Evolutionary conservation across 2,797 vertebrate genomes (phyloP).

Genomic region (Merluccius polli): DNA sequence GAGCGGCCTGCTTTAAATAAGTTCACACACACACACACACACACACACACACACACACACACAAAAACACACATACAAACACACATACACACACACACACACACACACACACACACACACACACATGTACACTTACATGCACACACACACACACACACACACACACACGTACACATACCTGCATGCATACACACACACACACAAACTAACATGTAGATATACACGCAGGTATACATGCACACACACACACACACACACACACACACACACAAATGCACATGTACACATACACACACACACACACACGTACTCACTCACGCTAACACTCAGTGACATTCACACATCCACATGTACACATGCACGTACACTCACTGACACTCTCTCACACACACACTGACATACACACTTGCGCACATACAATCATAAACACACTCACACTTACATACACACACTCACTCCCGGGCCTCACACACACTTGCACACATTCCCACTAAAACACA

Average conservation of each 20-base stretch:
- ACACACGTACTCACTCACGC: constrained; percentile 22
- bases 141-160: background rate
- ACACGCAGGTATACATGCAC: background rate
- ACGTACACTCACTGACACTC: background rate
- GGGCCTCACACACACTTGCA: background rate
- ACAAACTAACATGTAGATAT: background rate
- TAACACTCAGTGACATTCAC: background rate
- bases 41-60: constrained; percentile 3
- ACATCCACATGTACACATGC: no score
- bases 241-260: constrained; percentile 20
- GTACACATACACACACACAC: constrained; percentile 39
- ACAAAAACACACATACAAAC: constrained; percentile 43
- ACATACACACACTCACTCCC: background rate
- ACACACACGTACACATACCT: background rate
- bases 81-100: constrained; percentile 21
- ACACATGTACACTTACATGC: background rate
- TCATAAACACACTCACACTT: background rate
- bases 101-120: constrained; percentile 22
- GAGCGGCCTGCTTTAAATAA: constrained; percentile 69
- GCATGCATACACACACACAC: background rate
- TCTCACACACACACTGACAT: background rate
- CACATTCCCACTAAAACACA: background rate
- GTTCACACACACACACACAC: constrained; percentile 38
- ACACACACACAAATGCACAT: constrained; percentile 24
- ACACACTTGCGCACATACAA: background rate